Base-by-base conservation (phyloP, 2,888 invertebrate species). In the Sarcophaga variegata region DNA sequence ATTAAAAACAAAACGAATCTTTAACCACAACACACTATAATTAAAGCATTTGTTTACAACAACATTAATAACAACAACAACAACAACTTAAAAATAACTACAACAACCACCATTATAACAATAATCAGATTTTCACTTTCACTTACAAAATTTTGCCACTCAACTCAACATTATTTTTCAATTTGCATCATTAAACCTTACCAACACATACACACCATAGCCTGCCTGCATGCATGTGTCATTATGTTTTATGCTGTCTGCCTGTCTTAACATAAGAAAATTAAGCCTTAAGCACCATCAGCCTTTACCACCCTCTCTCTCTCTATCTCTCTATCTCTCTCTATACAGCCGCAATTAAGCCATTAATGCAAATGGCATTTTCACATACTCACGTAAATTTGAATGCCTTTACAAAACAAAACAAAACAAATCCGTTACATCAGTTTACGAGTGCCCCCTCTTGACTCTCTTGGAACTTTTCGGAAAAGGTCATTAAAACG, bases 81-180 rank as follows among this genome's bases (percentile, higher is more conserved):
- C 59, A 17, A 17, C n/a, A 14, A 17, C n/a, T 22, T 22, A 22
- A 22, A 37, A 37, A 10, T 8, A 59, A 14, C 14, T 17, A 59
- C 2, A 59, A 59, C 59, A 17, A 17, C n/a, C n/a, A 17, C 14
- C 59, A 12, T n/a, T 45, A n/a, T 63, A 79, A 62, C 63, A 71
- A 62, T 74, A 54, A 90, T 92, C 90, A 92, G 92, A 62, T 74
- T 62, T 90, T 92, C 90, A 92, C 92, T 92, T 92, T 92, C 91
- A 91, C 91, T 92, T 69, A 89, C 89, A 91, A 91, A 91, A 37
- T 37, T 91, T 92, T 90, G 90, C 89, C 88, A 88, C 83, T 77
- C 83, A 86, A 80, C 79, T 86, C 84, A 88, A 88, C 82, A 54
- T 54, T 37, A 8, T 37, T 37, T 54, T 54, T 85, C 76, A 88